Base-by-base conservation (phyloP, 1,140 invertebrate species). In the Ylistrum balloti region DNA sequence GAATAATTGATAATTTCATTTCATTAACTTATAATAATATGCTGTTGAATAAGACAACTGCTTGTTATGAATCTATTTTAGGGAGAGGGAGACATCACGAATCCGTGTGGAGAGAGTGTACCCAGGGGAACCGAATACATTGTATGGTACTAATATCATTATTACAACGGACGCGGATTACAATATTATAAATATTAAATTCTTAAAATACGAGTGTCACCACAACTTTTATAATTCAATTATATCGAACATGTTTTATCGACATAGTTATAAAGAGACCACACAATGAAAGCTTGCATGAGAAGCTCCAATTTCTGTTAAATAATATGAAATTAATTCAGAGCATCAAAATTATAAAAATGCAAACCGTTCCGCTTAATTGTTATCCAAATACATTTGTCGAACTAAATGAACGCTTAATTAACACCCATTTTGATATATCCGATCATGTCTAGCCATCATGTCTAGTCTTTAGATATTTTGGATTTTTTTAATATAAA, bases 181-280 rank as follows among this genome's bases (percentile, higher is more conserved):
- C 56, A 74, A 74, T 74, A 74, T 28, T n/a, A 74, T 74, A 74
- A 74, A 74, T 74, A 74, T 74, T 74, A n/a, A 74, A 74, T 48
- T 28, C 56, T 74, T 74, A 28, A 28, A 28, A 28, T 28, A 0
- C 28, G n/a, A 74, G 22, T 74, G n/a, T 28, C 56, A 28, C 22
- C n/a, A n/a, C 28, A 11, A n/a, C 5, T 5, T n/a, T 74, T n/a
- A 5, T 74, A 28, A 28, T 74, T 74, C 28, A 74, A 74, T 74
- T 74, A 74, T n/a, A 74, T 28, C n/a, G 56, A 74, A 74, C 56
- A 74, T 74, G 56, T 28, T 28, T 22, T 17, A 3, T 17, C 28
- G 56, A 17, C 56, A 74, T 74, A 28, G 28, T 74, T 74, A 28
- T 28, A 28, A 74, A 74, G 28, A 22, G 3, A 74, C 1, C 56